Base-by-base conservation (phyloP, 2,113 vertebrate species). In the Tympanuchus pallidicinctus region DNA sequence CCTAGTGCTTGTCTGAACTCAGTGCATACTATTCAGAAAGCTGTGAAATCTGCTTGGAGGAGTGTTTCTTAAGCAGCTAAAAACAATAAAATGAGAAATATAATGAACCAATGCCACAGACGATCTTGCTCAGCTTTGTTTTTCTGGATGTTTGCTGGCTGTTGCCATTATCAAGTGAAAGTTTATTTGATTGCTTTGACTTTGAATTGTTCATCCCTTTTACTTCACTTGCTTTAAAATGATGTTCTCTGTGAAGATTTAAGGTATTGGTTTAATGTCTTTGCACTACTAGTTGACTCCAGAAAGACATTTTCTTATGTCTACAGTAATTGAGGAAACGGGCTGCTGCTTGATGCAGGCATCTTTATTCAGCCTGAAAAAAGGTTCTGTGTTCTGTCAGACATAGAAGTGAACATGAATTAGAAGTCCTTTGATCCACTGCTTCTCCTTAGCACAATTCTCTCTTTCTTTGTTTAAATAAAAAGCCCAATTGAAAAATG, bases 1-100 rank as follows among this genome's bases (percentile, higher is more conserved):
- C 80, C 76, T 81, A 92, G 21, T 82, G 48, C 57, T 85, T 52
- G 56, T 86, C 43, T 82, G 63, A 56, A 32, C 61, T 45, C 18
- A 84, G 57, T 34, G 36, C 63, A 17, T 30, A 3, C 42, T 32
- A 34, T 50, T 84, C 54, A 57, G 77, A 75, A 66, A 91, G 63
- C 87, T 89, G 66, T 87, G 74, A 84, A 91, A 78, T 85, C 57
- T 87, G 27, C 66, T 92, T 75, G 59, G 54, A 89, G 81, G 38
- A 21, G 24, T 47, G 42, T 74, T 82, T 94, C 70, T 54, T 73
- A 5, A 94, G 38, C 15, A 77, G 36, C 17, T 69, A 16, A 50
- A 86, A 93, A 60, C 47, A 87, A 42, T 47, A 50, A 69, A 64
- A 47, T 25, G 73, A 82, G 38, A 69, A 91, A 27, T 40, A 8